phyloP scores from a whole-genome alignment of 1,140 invertebrate species.

The Tetragonula clypearis region DNA sequence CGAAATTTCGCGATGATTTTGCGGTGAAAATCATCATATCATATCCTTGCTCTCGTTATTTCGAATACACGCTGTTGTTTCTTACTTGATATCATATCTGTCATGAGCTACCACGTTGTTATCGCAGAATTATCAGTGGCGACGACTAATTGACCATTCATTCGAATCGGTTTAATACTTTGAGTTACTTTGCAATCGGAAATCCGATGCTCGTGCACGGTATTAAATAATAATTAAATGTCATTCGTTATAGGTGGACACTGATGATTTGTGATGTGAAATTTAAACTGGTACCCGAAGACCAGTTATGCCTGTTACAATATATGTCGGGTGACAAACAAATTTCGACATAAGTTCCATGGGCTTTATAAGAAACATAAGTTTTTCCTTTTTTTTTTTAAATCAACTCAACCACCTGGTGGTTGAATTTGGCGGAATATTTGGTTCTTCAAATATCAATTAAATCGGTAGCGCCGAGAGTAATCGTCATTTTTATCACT shows the following conservation, averaged over 20 bases:
- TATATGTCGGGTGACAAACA: background rate
- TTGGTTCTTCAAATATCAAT: no score
- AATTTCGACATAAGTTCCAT: background rate
- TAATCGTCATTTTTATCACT: background rate
- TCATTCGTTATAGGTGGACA: background rate
- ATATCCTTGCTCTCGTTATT: background rate
- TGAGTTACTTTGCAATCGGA: background rate
- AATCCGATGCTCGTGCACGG: background rate
- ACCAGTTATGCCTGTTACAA: background rate
- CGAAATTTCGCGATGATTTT: no score
- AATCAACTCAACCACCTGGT: no score
- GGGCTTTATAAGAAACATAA: background rate
- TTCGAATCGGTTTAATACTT: background rate
- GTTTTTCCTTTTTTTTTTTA: background rate
- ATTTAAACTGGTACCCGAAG: background rate
- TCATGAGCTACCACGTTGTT: background rate
- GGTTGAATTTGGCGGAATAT: no score
- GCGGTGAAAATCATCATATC: background rate
- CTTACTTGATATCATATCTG: slow-evolving; percentile 14
- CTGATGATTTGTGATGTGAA: background rate
- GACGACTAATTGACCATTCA: background rate
- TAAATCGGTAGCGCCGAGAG: background rate
- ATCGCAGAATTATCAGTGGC: slow-evolving; percentile 29
- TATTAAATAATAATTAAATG: background rate
- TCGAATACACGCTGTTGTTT: background rate